These are phyloP conservation scores for Cassiopea andromeda DNA, from an alignment of 30 jellyfish, hydroid and myxozoan genomes.

Conservation along the genomic window DNA sequence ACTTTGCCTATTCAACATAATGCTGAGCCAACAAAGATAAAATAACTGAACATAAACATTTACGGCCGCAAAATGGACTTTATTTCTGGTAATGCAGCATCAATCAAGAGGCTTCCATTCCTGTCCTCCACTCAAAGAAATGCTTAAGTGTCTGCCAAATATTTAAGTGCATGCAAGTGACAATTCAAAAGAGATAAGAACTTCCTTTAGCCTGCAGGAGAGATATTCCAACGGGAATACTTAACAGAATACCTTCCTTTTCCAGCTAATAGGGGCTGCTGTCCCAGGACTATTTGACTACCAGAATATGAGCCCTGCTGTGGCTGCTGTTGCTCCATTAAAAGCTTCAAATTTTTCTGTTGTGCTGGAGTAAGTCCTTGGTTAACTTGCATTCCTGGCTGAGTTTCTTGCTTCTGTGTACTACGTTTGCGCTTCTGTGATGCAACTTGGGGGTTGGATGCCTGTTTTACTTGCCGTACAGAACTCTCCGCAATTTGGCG, in stretches of 20 bases:
- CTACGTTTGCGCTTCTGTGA: conserved; percentile 57
- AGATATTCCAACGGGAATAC: background rate
- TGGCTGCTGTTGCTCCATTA: conserved; percentile 76
- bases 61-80: too few relatives aligned
- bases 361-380: conserved; percentile 58
- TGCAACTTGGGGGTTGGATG: conserved; percentile 21
- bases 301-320: conserved; percentile 63
- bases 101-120: too few relatives aligned
- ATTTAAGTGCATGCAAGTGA: too few relatives aligned
- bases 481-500: conserved; percentile 27
- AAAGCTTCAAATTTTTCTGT: conserved; percentile 56
- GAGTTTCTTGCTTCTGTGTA: conserved; percentile 55
- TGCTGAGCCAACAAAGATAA: too few relatives aligned
- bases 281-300: conserved; percentile 68
- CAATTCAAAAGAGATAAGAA: background rate
- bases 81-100: too few relatives aligned
- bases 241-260: conserved; percentile 40
- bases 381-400: conserved; percentile 39
- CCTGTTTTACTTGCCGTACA: conserved; percentile 62
- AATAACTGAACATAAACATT: too few relatives aligned
- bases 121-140: too few relatives aligned
- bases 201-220: background rate
- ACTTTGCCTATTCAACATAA: too few relatives aligned
- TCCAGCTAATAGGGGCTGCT: conserved; percentile 62
- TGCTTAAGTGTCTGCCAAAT: too few relatives aligned